Base-by-base conservation (phyloP, 2,113 vertebrate species). In the Syngnathoides biaculeatus region DNA sequence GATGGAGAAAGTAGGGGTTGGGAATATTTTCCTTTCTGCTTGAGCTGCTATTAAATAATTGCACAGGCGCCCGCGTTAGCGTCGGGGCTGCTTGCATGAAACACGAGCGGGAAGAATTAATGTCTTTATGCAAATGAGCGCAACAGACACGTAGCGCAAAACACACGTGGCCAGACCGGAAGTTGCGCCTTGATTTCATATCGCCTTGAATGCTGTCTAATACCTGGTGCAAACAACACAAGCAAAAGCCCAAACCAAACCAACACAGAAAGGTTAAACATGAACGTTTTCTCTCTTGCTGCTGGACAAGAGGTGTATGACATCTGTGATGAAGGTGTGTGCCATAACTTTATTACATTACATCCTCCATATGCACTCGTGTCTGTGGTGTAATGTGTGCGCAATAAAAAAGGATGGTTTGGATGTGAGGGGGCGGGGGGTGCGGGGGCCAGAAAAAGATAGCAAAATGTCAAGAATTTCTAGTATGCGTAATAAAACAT, bases 271-370 rank as follows among this genome's bases (percentile, higher is more conserved):
- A 92, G 73, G 85, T 90, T 91, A 90, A 92, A 92, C 84, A 84
- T 90, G 84, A 90, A 85, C 88, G 86, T 93, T 91, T 88, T 90
- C 84, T 92, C 89, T 92, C 88, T 93, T 92, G 88, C 89, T 92
- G 91, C 89, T 92, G 91, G 89, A 91, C 90, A 91, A 92, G 89
- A 91, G 91, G 90, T 92, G 88, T 92, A 89, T 91, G 89, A 93
- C 89, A 92, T 92, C 90, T 92, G 90, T 93, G 91, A 92, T 88
- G 90, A 93, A 93, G 91, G 91, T 92, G 91, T 92, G 91, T 92
- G 88, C 85, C 90, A 92, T 90, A 82, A 89, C 85, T 90, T 91
- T 78, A 82, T 89, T 85, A 74, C 81, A 79, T 86, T 85, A 87
- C 60, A 43, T 83, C 84, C 84, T 83, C 80, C 85, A 87, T 88